Base-by-base conservation (phyloP, 2,797 vertebrate genomes). In the Siniperca obscura region DNA sequence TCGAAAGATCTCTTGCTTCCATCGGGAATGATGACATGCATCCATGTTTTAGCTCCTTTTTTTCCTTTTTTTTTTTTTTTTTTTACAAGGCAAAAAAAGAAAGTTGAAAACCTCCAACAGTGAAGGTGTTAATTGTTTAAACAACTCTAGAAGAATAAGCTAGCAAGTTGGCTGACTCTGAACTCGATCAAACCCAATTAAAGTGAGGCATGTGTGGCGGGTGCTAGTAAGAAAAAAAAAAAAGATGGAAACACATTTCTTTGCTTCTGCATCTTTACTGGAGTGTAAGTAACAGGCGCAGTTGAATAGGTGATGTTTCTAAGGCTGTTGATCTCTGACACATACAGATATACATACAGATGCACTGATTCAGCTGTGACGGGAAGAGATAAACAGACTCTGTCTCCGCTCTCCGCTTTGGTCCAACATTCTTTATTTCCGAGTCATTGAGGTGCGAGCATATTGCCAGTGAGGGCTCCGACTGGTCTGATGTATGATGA, bases 401-500 rank as follows among this genome's bases (percentile, higher is more conserved):
- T 70, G 70, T 81, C 71, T 74, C 61, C 27, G 46, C 68, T 80
- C 79, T 48, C 44, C 2, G 44, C 85, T 81, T 21, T 76, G 30
- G 78, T 85, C 86, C 84, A 76, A 83, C 82, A 61, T 86, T 78
- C 89, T 93, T 87, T 86, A 68, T 95, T 92, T 93, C 87, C 72
- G 27, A 93, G 87, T 87, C 87, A 86, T 52, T 92, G 87, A 88
- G 89, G 91, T 91, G 84, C 44, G 14, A 88, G 90, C 80, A 64
- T 56, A 89, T 76, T 87, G 80, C 73, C 50, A 53, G 82, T 12
- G 3, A 72, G 86, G 76, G 71, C 38, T 76, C 66, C 64, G 90
- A 86, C 87, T 87, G 84, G 34, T 87, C 77, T 89, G 86, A 93
- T 94, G 92, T 69, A 76, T 73, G 88, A 82, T 89, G 89, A 94